phyloP scores from a whole-genome alignment of 1,140 invertebrate species.

The Drusus annulatus region DNA sequence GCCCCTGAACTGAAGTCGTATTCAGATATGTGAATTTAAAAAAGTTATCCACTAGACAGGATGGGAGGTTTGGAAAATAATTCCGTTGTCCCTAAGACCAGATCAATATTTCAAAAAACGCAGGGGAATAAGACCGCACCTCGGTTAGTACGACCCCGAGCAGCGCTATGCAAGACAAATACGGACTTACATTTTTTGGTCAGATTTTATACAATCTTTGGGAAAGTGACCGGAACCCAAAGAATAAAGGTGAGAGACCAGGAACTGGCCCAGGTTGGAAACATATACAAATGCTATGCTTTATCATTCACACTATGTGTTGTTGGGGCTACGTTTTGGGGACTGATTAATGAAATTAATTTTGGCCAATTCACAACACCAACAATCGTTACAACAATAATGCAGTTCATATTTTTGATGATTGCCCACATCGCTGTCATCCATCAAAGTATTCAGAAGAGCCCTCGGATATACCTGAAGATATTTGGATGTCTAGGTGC shows the following conservation, averaged over 20 bases:
- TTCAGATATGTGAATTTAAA: neutral
- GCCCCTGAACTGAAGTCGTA: no score
- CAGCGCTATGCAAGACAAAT: neutral
- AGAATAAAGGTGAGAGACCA: neutral
- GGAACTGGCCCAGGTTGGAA: neutral
- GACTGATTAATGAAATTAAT: neutral
- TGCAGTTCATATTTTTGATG: neutral
- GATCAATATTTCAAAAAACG: neutral
- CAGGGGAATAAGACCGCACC: neutral
- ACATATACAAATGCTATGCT: constrained; percentile 14
- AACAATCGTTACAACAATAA: neutral
- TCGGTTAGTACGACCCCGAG: neutral
- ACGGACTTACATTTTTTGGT: constrained; percentile 27
- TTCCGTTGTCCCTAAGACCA: neutral
- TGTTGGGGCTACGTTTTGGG: neutral
- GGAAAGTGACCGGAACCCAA: constrained; percentile 14
- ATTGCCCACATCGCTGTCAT: neutral
- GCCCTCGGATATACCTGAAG: neutral
- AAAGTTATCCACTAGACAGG: neutral
- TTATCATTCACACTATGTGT: neutral
- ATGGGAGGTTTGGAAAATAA: constrained; percentile 1
- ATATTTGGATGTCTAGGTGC: neutral
- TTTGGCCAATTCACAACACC: neutral
- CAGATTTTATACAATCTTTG: neutral
- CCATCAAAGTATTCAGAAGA: constrained; percentile 13